Conservation (phyloP, 2,113 vertebrate genomes). For the Spizaetus ornatus region DNA sequence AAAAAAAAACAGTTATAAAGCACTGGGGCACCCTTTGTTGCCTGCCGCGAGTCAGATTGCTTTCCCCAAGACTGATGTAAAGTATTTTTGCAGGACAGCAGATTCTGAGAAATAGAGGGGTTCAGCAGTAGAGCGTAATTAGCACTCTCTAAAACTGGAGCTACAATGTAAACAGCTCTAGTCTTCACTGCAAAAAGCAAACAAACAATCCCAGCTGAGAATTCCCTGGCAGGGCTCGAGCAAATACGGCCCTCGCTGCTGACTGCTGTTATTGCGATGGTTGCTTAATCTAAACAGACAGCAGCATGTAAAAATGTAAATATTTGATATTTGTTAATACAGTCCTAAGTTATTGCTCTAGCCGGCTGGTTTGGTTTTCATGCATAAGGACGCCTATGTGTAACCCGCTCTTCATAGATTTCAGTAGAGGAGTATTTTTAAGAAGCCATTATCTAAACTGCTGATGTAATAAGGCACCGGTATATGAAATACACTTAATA, state of each 20-base stretch:
- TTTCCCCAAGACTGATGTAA: background rate
- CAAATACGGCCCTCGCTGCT: conserved; percentile 11
- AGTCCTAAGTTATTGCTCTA: conserved; percentile 62
- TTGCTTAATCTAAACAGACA: conserved; percentile 72
- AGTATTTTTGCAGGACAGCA: conserved; percentile 57
- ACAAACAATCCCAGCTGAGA: conserved; percentile 75
- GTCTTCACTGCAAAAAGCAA: conserved; percentile 65
- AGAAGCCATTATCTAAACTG: conserved; percentile 78
- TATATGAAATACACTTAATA: conserved; percentile 83
- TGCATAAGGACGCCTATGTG: background rate
- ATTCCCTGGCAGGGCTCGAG: conserved; percentile 63
- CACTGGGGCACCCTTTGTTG: background rate
- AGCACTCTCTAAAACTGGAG: conserved; percentile 76
- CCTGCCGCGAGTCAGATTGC: background rate
- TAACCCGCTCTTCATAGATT: background rate
- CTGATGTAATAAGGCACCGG: conserved; percentile 78
- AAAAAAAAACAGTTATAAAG: background rate
- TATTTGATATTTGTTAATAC: conserved; percentile 75
- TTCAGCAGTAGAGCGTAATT: conserved; percentile 65
- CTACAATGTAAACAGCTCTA: conserved; percentile 71
- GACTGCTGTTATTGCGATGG: conserved; percentile 54
- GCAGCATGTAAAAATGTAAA: conserved; percentile 77
- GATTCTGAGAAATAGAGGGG: conserved; percentile 61
- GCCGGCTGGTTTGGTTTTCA: background rate
- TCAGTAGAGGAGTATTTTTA: conserved; percentile 47